A percentile compares a stretch with the other conserved stretches of the same genome.
Evolutionary conservation across 2,113 vertebrate genomes (phyloP).

Genomic region (Mixornis gularis): DNA sequence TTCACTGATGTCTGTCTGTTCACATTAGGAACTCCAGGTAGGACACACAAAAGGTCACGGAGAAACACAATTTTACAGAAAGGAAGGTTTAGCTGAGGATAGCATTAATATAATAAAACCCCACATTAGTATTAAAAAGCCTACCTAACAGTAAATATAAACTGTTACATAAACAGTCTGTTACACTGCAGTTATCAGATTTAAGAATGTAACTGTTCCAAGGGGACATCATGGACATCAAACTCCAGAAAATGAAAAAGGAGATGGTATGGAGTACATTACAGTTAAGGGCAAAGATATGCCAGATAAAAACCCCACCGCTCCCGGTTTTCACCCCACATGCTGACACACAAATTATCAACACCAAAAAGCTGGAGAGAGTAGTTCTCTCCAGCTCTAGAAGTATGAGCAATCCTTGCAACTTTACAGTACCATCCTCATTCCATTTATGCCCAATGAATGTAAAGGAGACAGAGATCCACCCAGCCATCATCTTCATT

Average conservation of each 20-base stretch:
- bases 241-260: not conserved
- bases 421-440: not conserved
- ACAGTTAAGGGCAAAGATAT: not conserved
- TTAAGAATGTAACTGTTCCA: not conserved
- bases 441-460: not conserved
- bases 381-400: not conserved
- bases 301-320: not conserved
- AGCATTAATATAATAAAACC: not conserved
- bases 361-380: not conserved
- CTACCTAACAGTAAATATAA: not conserved
- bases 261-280: not conserved
- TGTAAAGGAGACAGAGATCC: not conserved
- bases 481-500: not conserved
- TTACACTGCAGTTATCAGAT: not conserved
- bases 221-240: not conserved
- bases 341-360: not conserved
- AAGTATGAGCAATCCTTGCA: not conserved
- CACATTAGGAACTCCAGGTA: not conserved
- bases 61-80: not conserved
- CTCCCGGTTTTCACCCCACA: not conserved
- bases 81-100: not conserved
- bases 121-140: not conserved
- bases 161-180: not conserved
- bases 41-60: not conserved
- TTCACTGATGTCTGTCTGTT: not conserved